Base-by-base conservation (phyloP, 2,888 invertebrate species). In the Drosophila rellima region DNA sequence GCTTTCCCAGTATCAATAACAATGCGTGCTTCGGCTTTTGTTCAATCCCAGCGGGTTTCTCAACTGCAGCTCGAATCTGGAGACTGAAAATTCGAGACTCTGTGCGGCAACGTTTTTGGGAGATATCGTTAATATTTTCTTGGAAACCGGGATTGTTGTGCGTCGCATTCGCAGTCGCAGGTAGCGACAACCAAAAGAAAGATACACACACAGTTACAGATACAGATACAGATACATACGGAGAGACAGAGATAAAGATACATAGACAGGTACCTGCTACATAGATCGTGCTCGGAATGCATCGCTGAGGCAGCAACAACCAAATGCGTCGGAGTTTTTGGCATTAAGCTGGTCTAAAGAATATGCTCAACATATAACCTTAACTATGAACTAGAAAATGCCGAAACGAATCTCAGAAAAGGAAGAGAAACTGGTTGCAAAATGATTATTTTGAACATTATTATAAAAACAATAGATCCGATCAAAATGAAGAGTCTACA, bases 91-190 rank as follows among this genome's bases (percentile, higher is more conserved):
- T 50, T 67, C 60, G 72, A 60, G 50, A 3, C 37, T 57, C 44
- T 65, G 84, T 87, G 82, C 77, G 82, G 89, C 91, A 78, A 85
- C 79, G 77, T 88, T 84, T 83, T 84, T 90, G 79, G 82, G 56
- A 80, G 88, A 79, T 89, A 87, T 85, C 90, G 90, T 90, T 84
- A 88, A 82, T 87, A 87, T 84, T 90, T 89, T 89, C 89, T 90
- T 86, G 91, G 89, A 89, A 89, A 83, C 74, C 75, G 82, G 87
- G 89, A 88, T 88, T 78, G 68, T 45, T 80, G 65, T 76, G 77
- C 76, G 51, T 74, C 56, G 57, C 45, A 42, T 45, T 61, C 17
- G 42, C 26, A 20, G 76, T 66, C 37, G 80, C 82, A 82, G 82
- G 82, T 83, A 83, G 83, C 80, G 67, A 70, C 44, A 54, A 33